phyloP scores from a whole-genome alignment of 2,888 invertebrate genomes.

The Chaitophorus viminalis region DNA sequence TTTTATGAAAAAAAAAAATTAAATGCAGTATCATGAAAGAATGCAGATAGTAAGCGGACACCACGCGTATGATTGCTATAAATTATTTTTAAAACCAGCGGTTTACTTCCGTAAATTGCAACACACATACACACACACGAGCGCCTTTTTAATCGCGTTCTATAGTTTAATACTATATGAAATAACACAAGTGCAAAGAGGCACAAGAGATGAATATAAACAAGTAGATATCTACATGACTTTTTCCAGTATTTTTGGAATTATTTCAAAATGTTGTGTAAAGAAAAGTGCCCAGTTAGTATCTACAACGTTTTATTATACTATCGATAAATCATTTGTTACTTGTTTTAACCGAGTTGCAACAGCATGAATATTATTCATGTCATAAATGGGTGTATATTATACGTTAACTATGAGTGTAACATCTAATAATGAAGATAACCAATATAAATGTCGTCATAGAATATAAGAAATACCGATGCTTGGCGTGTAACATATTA shows the following conservation, averaged over 20 bases:
- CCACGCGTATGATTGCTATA: conserved; percentile 8
- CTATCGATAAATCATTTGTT: conserved; percentile 13
- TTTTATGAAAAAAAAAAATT: background rate
- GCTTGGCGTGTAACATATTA: background rate
- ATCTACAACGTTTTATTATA: background rate
- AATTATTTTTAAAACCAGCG: background rate
- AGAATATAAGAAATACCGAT: background rate
- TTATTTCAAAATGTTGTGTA: conserved; percentile 8
- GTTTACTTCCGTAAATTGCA: conserved; percentile 13
- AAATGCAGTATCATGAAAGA: conserved; percentile 11
- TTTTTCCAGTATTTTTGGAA: conserved; percentile 23
- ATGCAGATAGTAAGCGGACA: conserved; percentile 38
- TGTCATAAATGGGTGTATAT: background rate
- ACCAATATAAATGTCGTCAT: background rate
- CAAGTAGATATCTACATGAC: background rate
- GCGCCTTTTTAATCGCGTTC: background rate
- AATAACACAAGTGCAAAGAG: background rate
- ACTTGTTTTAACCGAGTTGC: background rate
- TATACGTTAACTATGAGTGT: background rate
- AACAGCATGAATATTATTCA: background rate
- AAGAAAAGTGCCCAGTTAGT: background rate
- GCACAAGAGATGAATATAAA: background rate
- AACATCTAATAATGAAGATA: background rate
- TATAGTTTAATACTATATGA: background rate
- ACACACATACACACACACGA: background rate